These are phyloP conservation scores for Coleophora flavipennella DNA, from an alignment of 2,888 invertebrate species.

Conservation along the genomic window DNA sequence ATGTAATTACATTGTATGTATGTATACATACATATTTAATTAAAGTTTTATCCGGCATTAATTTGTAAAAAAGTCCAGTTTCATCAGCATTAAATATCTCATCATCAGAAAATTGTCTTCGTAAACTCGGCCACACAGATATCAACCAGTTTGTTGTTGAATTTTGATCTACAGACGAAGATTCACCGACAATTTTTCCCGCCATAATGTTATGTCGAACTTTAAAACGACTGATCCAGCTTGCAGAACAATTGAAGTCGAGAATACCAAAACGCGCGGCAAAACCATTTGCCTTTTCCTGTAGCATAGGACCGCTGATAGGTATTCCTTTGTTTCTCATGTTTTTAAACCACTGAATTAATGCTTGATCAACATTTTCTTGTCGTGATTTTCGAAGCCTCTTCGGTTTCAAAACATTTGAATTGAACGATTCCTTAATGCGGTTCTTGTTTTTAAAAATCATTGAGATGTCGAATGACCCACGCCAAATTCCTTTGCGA, in stretches of 20 bases:
- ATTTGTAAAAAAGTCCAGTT: conserved; percentile 19
- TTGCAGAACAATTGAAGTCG: not conserved
- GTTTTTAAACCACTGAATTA: too few relatives aligned
- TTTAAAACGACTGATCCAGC: not conserved
- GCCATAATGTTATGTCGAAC: conserved; percentile 2
- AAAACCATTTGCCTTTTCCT: not conserved
- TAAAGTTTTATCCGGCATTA: conserved; percentile 3
- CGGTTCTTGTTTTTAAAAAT: too few relatives aligned
- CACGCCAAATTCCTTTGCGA: too few relatives aligned
- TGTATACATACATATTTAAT: too few relatives aligned
- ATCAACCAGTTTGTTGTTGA: conserved; percentile 12
- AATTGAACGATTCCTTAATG: too few relatives aligned
- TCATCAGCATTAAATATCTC: conserved; percentile 22
- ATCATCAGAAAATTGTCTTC: conserved; percentile 16
- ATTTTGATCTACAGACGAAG: conserved; percentile 14
- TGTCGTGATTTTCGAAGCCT: too few relatives aligned
- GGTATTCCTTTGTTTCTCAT: not conserved
- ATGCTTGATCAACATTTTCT: too few relatives aligned
- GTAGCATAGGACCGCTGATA: not conserved
- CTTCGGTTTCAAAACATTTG: too few relatives aligned
- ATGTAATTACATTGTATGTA: too few relatives aligned
- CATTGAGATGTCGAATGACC: too few relatives aligned
- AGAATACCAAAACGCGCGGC: not conserved
- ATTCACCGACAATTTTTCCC: conserved; percentile 18
- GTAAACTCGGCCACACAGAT: conserved; percentile 14